Base-by-base conservation (phyloP, 2,797 vertebrate species). In the Prunella strophiata region DNA sequence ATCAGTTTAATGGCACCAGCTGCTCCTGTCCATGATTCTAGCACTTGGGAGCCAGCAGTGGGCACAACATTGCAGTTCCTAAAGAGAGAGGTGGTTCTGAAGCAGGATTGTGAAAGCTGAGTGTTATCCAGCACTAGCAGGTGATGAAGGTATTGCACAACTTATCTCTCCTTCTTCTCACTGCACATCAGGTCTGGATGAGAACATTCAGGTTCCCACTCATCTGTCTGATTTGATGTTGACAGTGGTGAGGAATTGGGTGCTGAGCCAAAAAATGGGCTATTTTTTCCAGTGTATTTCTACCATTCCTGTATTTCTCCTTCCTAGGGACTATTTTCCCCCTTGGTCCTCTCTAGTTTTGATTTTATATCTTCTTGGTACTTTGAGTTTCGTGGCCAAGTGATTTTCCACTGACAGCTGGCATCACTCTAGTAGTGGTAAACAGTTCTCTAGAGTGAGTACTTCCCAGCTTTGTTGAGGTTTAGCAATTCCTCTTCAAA, bases 401-500 rank as follows among this genome's bases (percentile, higher is more conserved):
- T 62, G 51, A 11, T 73, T 96, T 92, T 91, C 77, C n/a, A 43
- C 54, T 70, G 52, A 62, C 67, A 86, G 70, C 42, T 93, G 59
- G 34, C 59, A 66, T 86, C 61, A 54, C 45, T 73, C 52, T 86
- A 62, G 20, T 21, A 70, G 48, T 61, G 66, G 45, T 54, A 71
- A 71, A 47, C 20, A 73, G 71, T 25, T 88, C 72, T 90, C 74
- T 62, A 87, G 34, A 87, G 34, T 34, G 52, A 93, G 67, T 13
- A 43, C 47, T 89, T 85, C 85, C 54, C 71, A 58, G 40, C 57
- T 95, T 92, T 68, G 43, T 6, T 86, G 81, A 91, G 86, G 72
- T 85, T 91, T 88, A 95, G 70, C 71, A 93, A 73, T 66, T 79
- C 50, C 83, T 85, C 72, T 71, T 93, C 83, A 93, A 89, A 91